phyloP scores from a whole-genome alignment of 2,797 vertebrate species.

The Liparis tanakae region DNA sequence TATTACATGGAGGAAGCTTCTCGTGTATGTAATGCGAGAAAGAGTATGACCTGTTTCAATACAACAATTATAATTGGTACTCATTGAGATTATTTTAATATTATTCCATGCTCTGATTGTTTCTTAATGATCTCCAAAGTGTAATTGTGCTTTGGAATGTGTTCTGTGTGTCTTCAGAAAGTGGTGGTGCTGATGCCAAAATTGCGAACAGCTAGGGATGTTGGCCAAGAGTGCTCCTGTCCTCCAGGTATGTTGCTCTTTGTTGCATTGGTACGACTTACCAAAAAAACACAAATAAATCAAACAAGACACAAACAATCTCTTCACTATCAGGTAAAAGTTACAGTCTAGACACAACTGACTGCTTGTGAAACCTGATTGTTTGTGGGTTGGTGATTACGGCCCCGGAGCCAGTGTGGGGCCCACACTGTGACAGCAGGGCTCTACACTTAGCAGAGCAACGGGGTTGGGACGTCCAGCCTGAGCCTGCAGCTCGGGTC shows the following conservation, averaged over 20 bases:
- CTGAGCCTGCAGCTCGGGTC: conserved; percentile 44
- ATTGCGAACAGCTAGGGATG: conserved; percentile 85
- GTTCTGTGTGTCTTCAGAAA: conserved; percentile 81
- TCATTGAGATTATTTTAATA: conserved; percentile 15
- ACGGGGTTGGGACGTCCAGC: conserved; percentile 44
- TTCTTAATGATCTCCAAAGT: not conserved
- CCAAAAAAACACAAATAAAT: conserved; percentile 2
- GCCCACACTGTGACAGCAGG: conserved; percentile 28
- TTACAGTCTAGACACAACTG: conserved; percentile 5
- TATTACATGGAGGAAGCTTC: conserved; percentile 26
- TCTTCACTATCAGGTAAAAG: not conserved
- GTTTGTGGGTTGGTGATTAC: conserved; percentile 23
- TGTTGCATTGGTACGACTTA: not conserved
- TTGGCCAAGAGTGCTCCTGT: conserved; percentile 88
- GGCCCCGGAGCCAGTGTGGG: conserved; percentile 16
- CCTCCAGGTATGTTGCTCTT: conserved; percentile 87
- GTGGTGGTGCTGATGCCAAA: conserved; percentile 85
- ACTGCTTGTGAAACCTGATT: conserved; percentile 19
- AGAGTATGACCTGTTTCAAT: conserved; percentile 20
- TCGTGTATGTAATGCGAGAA: conserved; percentile 18
- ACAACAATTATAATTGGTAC: conserved; percentile 19
- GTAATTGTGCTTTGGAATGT: conserved; percentile 1
- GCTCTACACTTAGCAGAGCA: conserved; percentile 51
- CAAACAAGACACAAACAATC: conserved; percentile 16
- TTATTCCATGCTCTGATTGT: not conserved